Evolutionary conservation across 2,888 invertebrate species (phyloP), one percentile per base, ranked within the genome.

Genomic region (Tortricodes alternella): DNA sequence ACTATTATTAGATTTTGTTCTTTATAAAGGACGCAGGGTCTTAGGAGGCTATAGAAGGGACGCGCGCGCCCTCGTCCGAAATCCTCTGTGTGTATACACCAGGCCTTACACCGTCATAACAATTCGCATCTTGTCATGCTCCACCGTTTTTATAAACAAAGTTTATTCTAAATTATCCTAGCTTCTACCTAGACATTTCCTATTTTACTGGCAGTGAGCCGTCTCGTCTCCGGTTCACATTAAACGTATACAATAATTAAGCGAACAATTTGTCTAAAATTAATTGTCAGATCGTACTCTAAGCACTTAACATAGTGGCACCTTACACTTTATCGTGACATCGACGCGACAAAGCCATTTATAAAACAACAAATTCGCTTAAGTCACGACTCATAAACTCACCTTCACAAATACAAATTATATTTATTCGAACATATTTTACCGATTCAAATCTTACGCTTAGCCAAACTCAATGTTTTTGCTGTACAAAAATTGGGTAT

Each of bases 301-400:
- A 62, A 60, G 67, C 58, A 63, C 64, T 43, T 70, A 74, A 75
- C 68, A 62, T 55, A 35, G 79, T 78, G 82, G 79, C 84, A 76
- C 78, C 71, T 83, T 76, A 83, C 78, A 71, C 66, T 63, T 63
- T 52, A 67, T 64, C 27, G 13, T 29, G n/a, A n/a, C 32, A 21
- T 21, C 29, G 21, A 21, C 23, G 49, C 49, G 43, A 50, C 56
- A 37, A 44, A 43, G 44, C 49, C 44, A 56, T 56, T 44, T 41
- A 35, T 11, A 39, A 32, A 39, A 43, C 29, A 46, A 37, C 51
- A 6, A 32, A 15, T n/a, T 38, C 5, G 11, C 21, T 18, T 32
- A 11, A 32, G 16, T 15, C 39, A 24, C 41, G 13, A 13, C n/a
- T 2, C 9, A 18, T 8, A 9, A 18, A 8, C 48, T 32, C 18